These are phyloP conservation scores for Eilema sororculum DNA, from an alignment of 2,888 invertebrate genomes.

Conservation along the genomic window DNA sequence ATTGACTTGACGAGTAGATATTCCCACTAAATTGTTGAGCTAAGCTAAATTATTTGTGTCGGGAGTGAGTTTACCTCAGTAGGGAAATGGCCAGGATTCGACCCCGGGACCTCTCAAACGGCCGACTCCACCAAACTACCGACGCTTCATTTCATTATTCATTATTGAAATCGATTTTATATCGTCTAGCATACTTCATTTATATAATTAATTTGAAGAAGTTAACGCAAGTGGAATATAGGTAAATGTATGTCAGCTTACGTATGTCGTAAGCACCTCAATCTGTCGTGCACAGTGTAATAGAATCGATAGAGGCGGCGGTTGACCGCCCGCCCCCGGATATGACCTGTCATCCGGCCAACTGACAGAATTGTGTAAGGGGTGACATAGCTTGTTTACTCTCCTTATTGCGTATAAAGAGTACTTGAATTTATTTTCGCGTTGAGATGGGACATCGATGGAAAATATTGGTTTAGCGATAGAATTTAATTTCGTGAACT, in stretches of 20 bases:
- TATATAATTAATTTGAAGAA: constrained; percentile 23
- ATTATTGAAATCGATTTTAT: neutral
- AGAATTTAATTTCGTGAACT: constrained; percentile 35
- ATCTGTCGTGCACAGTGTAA: constrained; percentile 78
- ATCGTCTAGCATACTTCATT: neutral
- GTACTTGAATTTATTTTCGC: constrained; percentile 61
- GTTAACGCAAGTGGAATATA: constrained; percentile 33
- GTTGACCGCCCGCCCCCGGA: constrained; percentile 74
- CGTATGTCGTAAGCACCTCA: constrained; percentile 65
- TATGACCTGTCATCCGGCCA: constrained; percentile 80
- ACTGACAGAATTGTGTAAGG: constrained; percentile 72
- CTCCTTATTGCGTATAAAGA: constrained; percentile 72
- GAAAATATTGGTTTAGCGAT: constrained; percentile 48
- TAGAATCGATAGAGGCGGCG: constrained; percentile 78
- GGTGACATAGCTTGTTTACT: constrained; percentile 70
- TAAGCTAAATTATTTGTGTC: too few species aligned
- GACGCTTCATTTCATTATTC: neutral
- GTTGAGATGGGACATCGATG: constrained; percentile 49
- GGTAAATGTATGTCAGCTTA: constrained; percentile 59
- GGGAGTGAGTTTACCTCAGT: too few species aligned
- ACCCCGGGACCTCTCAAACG: too few species aligned
- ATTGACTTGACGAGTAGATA: too few species aligned
- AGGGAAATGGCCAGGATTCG: too few species aligned
- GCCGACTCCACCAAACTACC: too few species aligned
- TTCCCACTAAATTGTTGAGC: too few species aligned